These are phyloP conservation scores for Glaucopsyche alexis DNA, from an alignment of 2,888 invertebrate species.

Conservation along the genomic window DNA sequence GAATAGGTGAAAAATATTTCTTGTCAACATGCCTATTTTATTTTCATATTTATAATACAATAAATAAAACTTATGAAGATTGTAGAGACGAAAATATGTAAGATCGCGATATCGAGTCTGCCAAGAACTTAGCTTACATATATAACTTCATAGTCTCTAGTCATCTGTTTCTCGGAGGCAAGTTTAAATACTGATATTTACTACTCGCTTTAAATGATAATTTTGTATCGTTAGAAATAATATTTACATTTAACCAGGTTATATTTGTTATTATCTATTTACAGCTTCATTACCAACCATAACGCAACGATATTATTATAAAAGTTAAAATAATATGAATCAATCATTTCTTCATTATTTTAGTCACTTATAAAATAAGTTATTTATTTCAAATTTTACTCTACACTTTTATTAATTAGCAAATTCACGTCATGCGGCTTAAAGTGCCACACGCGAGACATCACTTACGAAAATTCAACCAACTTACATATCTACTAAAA, in stretches of 20 bases:
- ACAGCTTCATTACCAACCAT: constrained; percentile 16
- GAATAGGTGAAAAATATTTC: too few species aligned
- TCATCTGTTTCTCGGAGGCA: too few species aligned
- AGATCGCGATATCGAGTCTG: too few species aligned
- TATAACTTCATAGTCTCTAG: too few species aligned
- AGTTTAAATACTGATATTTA: too few species aligned
- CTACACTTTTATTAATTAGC: constrained; percentile 6
- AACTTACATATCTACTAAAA: background rate
- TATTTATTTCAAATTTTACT: background rate
- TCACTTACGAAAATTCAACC: background rate
- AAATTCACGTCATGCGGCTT: background rate
- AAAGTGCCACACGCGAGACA: background rate
- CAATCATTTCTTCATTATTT: constrained; percentile 13
- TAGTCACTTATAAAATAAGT: constrained; percentile 22
- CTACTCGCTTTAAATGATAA: too few species aligned
- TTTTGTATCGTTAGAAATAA: background rate
- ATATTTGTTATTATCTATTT: constrained; percentile 5
- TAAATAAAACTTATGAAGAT: too few species aligned
- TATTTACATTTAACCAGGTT: constrained; percentile 18
- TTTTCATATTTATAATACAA: too few species aligned
- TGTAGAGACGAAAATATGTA: too few species aligned
- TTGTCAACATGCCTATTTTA: too few species aligned
- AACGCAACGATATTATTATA: background rate
- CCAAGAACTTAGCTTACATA: too few species aligned
- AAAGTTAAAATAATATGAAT: background rate